Conservation (phyloP, 2,113 vertebrate species). For the Struthidea cinerea region DNA sequence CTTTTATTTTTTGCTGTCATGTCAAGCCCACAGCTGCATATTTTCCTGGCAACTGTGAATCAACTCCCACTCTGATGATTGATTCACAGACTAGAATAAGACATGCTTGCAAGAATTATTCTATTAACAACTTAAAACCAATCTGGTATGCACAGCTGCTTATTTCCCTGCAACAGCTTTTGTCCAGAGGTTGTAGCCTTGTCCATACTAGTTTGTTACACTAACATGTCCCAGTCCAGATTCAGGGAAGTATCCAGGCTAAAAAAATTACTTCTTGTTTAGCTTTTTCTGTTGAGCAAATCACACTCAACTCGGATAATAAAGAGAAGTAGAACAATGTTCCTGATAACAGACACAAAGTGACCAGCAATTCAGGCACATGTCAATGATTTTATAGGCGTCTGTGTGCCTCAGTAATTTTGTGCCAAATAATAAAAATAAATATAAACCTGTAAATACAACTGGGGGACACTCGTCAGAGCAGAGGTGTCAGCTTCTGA, state of each 20-base stretch:
- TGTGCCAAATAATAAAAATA: not conserved
- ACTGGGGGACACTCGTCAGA: not conserved
- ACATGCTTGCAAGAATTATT: not conserved
- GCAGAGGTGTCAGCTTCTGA: not conserved
- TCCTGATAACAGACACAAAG: not conserved
- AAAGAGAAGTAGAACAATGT: not conserved
- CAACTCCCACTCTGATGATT: conserved; percentile 2
- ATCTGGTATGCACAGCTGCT: not conserved
- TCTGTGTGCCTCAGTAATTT: not conserved
- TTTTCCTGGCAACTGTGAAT: conserved; percentile 7
- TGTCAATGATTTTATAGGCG: not conserved
- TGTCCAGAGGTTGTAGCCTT: not conserved
- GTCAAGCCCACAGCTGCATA: conserved; percentile 24
- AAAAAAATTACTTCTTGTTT: not conserved
- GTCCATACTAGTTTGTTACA: not conserved
- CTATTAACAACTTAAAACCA: not conserved
- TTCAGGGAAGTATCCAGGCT: not conserved
- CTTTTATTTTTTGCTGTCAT: not conserved
- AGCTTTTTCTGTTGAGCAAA: not conserved
- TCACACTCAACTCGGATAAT: not conserved
- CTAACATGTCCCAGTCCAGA: not conserved
- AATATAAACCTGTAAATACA: not conserved
- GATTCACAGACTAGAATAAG: conserved; percentile 15
- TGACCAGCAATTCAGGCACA: not conserved
- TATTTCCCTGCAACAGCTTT: not conserved